Evolutionary conservation across 2,797 vertebrate genomes (phyloP).

Genomic region (Lepus oiostolus): DNA sequence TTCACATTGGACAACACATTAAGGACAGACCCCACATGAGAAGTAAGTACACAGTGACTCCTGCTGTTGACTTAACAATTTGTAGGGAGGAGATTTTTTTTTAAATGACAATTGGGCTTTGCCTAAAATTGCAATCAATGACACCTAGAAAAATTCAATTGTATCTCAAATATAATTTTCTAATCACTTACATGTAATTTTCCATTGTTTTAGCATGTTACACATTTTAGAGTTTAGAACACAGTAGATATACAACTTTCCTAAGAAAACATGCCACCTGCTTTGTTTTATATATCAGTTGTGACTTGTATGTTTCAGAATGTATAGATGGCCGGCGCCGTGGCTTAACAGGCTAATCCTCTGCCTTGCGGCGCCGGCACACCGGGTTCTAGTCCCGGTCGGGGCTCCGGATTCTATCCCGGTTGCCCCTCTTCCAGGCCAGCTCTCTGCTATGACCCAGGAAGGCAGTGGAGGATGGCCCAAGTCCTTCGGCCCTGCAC

Average conservation of each 20-base stretch:
- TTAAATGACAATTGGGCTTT: constrained; percentile 77
- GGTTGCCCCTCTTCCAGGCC: no score
- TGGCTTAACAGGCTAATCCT: no score
- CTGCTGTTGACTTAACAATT: no score
- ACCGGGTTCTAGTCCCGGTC: no score
- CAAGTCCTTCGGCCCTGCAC: no score
- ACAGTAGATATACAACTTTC: neutral
- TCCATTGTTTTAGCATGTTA: constrained; percentile 73
- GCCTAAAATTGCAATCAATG: constrained; percentile 83
- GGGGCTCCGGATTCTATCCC: no score
- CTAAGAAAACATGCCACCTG: neutral
- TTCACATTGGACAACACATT: no score
- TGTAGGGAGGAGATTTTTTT: constrained; percentile 60
- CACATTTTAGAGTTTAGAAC: constrained; percentile 59
- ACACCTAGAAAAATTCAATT: constrained; percentile 78
- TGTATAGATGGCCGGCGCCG: neutral
- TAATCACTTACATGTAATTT: constrained; percentile 78
- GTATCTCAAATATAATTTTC: constrained; percentile 83
- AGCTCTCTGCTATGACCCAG: no score
- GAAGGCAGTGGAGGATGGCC: no score
- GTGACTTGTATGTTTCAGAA: neutral
- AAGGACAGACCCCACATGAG: no score
- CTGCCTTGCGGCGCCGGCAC: no score
- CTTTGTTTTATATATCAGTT: constrained; percentile 37
- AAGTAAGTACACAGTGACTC: no score